Evolutionary conservation across 2,797 vertebrate genomes (phyloP).

Genomic region (Pseudomugil gertrudae): DNA sequence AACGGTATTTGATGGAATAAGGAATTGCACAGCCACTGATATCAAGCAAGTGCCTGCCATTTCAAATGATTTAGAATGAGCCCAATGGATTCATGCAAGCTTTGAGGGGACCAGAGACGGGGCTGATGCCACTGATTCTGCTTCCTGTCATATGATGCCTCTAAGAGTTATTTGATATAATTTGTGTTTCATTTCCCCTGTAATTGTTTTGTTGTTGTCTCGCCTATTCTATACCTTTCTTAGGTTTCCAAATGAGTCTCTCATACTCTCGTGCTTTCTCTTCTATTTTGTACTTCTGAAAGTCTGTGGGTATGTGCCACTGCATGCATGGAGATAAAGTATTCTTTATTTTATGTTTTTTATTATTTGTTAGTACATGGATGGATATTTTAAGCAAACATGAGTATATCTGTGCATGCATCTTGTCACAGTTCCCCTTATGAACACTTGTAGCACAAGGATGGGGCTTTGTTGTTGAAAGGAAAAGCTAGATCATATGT

Average conservation of each 20-base stretch:
- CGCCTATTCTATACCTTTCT: slow-evolving; percentile 39
- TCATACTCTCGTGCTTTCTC: slow-evolving; percentile 33
- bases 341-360: not conserved
- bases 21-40: slow-evolving; percentile 43
- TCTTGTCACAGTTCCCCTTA: slow-evolving; percentile 10
- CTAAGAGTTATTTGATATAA: slow-evolving; percentile 55
- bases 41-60: slow-evolving; percentile 56
- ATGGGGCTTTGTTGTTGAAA: slow-evolving; percentile 60
- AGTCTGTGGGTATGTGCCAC: not conserved
- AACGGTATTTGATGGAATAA: slow-evolving; percentile 59
- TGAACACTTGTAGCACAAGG: slow-evolving; percentile 28
- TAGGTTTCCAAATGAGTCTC: slow-evolving; percentile 29
- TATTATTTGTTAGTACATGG: not conserved
- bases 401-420: not conserved
- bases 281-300: slow-evolving; percentile 31
- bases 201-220: slow-evolving; percentile 52
- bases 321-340: not conserved
- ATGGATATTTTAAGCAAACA: slow-evolving; percentile 16
- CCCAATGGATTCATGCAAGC: slow-evolving; percentile 58
- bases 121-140: slow-evolving; percentile 49
- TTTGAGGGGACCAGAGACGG: slow-evolving; percentile 37
- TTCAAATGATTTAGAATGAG: slow-evolving; percentile 65
- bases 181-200: slow-evolving; percentile 54
- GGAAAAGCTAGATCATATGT: slow-evolving; percentile 53
- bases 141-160: slow-evolving; percentile 42